Conservation (phyloP, 2,113 vertebrate species). For the Brachyhypopomus occidentalis region DNA sequence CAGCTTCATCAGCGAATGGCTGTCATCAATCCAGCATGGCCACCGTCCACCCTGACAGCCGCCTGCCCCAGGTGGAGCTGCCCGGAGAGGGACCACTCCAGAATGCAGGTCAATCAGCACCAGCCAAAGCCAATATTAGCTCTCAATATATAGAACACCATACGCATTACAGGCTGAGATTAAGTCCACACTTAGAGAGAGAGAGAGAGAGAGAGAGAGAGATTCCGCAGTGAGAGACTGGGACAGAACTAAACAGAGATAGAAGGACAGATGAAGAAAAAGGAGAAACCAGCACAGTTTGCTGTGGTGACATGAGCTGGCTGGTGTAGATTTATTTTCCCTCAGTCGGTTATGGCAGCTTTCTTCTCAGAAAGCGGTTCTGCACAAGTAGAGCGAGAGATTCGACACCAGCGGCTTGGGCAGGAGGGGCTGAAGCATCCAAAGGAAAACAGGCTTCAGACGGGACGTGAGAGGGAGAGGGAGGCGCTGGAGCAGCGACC, state of each 20-base stretch:
- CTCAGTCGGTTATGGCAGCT: background rate
- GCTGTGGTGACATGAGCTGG: constrained; percentile 39
- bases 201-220: constrained; percentile 22
- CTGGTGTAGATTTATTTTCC: constrained; percentile 41
- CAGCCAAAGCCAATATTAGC: constrained; percentile 81
- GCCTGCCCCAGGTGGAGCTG: constrained; percentile 94
- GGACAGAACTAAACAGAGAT: background rate
- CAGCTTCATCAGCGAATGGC: constrained; percentile 99
- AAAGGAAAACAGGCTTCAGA: constrained; percentile 64
- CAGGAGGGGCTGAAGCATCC: constrained; percentile 58
- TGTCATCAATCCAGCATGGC: constrained; percentile 97
- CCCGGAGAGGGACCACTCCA: constrained; percentile 82
- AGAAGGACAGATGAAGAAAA: background rate
- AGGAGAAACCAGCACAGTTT: constrained; percentile 46
- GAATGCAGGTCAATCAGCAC: constrained; percentile 93
- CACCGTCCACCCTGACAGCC: constrained; percentile 94
- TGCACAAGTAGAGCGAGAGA: background rate
- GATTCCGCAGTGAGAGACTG: constrained; percentile 15
- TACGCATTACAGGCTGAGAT: constrained; percentile 72
- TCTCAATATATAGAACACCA: constrained; percentile 85
- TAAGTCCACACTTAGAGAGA: constrained; percentile 52
- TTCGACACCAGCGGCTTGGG: constrained; percentile 37
- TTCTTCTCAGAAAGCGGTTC: background rate
- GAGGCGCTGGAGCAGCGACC: constrained; percentile 73
- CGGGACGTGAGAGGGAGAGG: constrained; percentile 61